phyloP scores from a whole-genome alignment of 2,113 vertebrate species.

The Pygoscelis antarcticus region DNA sequence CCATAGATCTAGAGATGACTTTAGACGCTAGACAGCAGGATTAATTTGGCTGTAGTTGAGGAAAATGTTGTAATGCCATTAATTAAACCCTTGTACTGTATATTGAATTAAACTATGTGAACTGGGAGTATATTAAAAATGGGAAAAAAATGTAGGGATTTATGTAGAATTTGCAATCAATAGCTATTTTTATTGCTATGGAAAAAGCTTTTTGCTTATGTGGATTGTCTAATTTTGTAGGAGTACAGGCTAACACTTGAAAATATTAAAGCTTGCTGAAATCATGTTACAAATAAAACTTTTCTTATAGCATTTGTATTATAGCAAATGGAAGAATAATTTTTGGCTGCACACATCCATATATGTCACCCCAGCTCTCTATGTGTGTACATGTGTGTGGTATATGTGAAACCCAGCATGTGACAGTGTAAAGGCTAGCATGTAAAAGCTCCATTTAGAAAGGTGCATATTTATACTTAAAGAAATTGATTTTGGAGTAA shows the following conservation, averaged over 20 bases:
- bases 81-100: neutral
- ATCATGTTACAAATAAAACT: neutral
- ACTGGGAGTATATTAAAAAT: neutral
- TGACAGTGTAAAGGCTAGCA: neutral
- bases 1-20: fast-evolving
- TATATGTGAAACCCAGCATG: neutral
- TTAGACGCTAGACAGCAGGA: too few species aligned
- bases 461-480: neutral
- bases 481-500: too few species aligned
- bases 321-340: neutral
- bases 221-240: neutral
- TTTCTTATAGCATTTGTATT: fast-evolving
- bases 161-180: neutral
- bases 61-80: neutral
- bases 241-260: neutral
- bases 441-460: neutral
- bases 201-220: neutral
- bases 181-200: neutral
- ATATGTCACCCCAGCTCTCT: neutral
- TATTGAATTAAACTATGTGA: neutral
- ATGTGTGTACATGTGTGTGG: neutral
- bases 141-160: fast-evolving
- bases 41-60: neutral
- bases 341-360: neutral
- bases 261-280: neutral